A percentile compares a stretch with the other conserved stretches of the same genome.
These are phyloP conservation scores for Latrodectus geometricus DNA, from an alignment of 1,140 invertebrate genomes.

Conservation along the genomic window DNA sequence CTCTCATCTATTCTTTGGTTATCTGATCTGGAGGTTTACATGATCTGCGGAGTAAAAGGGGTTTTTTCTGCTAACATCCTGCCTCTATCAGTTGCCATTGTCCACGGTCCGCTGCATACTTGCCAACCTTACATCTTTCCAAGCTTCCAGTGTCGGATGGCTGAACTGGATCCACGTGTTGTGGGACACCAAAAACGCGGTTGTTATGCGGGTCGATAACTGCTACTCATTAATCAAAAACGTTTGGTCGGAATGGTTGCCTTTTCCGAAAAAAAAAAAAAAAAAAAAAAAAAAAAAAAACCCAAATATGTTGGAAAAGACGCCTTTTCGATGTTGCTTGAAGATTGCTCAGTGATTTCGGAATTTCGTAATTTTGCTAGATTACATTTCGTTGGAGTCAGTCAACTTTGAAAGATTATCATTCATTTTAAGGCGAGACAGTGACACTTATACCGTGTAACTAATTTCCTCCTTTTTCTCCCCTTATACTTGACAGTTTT, in stretches of 20 bases:
- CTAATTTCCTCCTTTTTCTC: too few species aligned
- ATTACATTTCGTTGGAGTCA: too few species aligned
- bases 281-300: background rate
- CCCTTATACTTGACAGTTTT: too few species aligned
- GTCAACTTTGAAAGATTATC: too few species aligned
- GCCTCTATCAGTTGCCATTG: conserved; percentile 38
- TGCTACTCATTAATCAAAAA: conserved; percentile 45
- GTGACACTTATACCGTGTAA: too few species aligned
- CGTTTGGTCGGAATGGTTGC: background rate
- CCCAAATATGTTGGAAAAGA: background rate
- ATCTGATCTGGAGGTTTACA: conserved; percentile 30
- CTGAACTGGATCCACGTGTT: conserved; percentile 40
- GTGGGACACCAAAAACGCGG: conserved; percentile 33
- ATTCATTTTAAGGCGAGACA: too few species aligned
- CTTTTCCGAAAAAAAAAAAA: too few species aligned
- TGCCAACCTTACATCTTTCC: conserved; percentile 12
- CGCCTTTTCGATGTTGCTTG: background rate
- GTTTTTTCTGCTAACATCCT: conserved; percentile 39
- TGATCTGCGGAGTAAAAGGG: conserved; percentile 5
- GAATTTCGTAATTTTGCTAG: too few species aligned
- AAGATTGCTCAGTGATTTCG: background rate
- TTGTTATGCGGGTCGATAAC: conserved; percentile 32
- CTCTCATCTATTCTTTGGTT: conserved; percentile 49
- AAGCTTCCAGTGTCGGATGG: conserved; percentile 25
- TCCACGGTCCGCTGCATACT: conserved; percentile 26